Percentiles rank a stretch among this genome's conserved stretches.
Conservation (phyloP, 2,797 vertebrate genomes). For the Spheniscus humboldti region DNA sequence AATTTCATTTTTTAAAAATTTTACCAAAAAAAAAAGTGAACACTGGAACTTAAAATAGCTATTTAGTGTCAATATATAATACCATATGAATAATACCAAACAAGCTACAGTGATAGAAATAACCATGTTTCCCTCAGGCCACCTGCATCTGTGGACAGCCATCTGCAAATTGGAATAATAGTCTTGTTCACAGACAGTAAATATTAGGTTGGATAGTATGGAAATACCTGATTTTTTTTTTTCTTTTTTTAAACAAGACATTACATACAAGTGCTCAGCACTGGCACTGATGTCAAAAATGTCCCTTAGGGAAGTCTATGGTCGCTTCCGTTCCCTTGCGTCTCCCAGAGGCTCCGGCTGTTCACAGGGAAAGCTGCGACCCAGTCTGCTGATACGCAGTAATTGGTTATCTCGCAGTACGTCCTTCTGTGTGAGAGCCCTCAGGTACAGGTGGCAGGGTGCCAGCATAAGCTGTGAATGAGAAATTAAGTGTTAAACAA, state of each 20-base stretch:
- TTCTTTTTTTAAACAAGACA: background rate
- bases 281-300: background rate
- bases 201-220: background rate
- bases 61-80: background rate
- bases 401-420: background rate
- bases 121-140: background rate
- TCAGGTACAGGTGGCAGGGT: conserved; percentile 44
- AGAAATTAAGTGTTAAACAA: conserved; percentile 50
- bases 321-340: background rate
- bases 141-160: background rate
- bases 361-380: background rate
- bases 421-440: background rate
- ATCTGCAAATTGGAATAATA: background rate
- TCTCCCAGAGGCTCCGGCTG: background rate
- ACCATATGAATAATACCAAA: background rate
- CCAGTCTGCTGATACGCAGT: background rate
- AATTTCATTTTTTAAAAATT: background rate
- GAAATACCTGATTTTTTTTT: background rate
- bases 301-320: background rate
- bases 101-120: background rate
- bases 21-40: background rate
- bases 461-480: conserved; percentile 43
- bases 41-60: background rate
- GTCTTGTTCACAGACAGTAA: background rate
- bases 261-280: background rate